These are phyloP conservation scores for Cirrhinus mrigala DNA, from an alignment of 2,797 vertebrate species.

Conservation along the genomic window DNA sequence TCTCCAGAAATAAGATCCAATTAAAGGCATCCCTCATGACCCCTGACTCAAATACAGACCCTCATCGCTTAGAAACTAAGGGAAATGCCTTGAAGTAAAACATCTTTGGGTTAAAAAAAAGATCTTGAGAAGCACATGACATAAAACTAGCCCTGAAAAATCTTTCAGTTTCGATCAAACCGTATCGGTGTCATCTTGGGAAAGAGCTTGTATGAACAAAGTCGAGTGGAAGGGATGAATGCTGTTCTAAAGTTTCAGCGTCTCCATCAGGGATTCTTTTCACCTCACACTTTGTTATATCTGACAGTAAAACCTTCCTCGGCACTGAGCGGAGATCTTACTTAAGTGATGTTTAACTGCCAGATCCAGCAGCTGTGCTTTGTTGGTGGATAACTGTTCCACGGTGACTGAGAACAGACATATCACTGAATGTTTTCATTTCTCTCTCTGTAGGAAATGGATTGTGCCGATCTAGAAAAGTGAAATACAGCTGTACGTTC, in stretches of 20 bases:
- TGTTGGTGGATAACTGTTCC: conserved; percentile 45
- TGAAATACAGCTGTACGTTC: conserved; percentile 22
- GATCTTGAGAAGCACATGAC: conserved; percentile 2
- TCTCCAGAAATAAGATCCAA: conserved; percentile 50
- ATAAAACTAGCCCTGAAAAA: neutral
- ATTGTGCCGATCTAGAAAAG: conserved; percentile 8
- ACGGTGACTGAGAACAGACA: conserved; percentile 48
- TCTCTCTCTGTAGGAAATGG: conserved; percentile 39
- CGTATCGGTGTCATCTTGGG: conserved; percentile 1
- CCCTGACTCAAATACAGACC: conserved; percentile 29
- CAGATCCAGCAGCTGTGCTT: conserved; percentile 52
- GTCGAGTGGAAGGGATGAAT: neutral
- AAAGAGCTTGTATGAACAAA: conserved; percentile 8
- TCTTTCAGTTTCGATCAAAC: conserved; percentile 11
- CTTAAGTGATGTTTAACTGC: conserved; percentile 41
- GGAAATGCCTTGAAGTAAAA: conserved; percentile 17
- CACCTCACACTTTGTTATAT: conserved; percentile 38
- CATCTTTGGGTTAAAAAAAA: conserved; percentile 14
- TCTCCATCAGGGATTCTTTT: conserved; percentile 24
- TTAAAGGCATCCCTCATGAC: conserved; percentile 47
- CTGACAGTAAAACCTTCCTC: conserved; percentile 39
- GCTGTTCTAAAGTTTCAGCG: neutral
- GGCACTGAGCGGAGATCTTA: conserved; percentile 9
- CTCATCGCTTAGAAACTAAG: conserved; percentile 15
- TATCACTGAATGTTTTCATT: conserved; percentile 44